Evolutionary conservation across 2,797 vertebrate genomes (phyloP), one percentile per base, ranked within the genome.

Genomic region (Anguilla obscura): DNA sequence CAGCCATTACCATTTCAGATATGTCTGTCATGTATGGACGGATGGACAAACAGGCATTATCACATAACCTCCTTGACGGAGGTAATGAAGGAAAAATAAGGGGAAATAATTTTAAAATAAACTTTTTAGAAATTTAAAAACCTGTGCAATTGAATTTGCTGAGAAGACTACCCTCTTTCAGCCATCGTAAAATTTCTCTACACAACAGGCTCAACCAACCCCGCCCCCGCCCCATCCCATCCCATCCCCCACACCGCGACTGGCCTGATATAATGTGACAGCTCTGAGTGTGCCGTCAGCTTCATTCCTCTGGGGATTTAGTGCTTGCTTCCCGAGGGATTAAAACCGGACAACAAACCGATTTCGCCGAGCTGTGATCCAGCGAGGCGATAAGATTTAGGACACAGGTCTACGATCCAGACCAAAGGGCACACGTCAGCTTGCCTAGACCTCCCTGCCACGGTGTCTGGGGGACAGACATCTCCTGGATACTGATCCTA

Each of bases 231-330:
- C 89, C 91, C 89, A 6, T 27, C 45, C 83, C 14, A 40, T 56
- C 80, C 82, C 56, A 79, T 71, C 79, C 66, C 33, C 33, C 74
- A 36, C 33, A 36, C 33, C 74, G 7, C 66, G 21, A 18, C 40
- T 82, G n/a, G 27, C 40, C 48, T 52, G 48, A 90, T 66, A 89
- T 36, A 40, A 69, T 16, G 36, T 71, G n/a, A 85, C 21, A 74
- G 91, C 71, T 52, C 87, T 89, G 69, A 87, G 76, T 90, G 90
- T 90, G 60, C 86, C 16, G 30, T 88, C 76, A 33, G 66, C 54
- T 89, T 85, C 76, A 52, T 88, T 90, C 89, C 85, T 88, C 48
- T 33, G 14, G 87, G 91, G 90, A 92, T 91, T 93, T 84, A 88
- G 89, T 10, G 66, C 88, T 84, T 54, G 52, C 84, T 58, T 71